Conservation (phyloP, 2,888 invertebrate species). For the Patella caerulea region DNA sequence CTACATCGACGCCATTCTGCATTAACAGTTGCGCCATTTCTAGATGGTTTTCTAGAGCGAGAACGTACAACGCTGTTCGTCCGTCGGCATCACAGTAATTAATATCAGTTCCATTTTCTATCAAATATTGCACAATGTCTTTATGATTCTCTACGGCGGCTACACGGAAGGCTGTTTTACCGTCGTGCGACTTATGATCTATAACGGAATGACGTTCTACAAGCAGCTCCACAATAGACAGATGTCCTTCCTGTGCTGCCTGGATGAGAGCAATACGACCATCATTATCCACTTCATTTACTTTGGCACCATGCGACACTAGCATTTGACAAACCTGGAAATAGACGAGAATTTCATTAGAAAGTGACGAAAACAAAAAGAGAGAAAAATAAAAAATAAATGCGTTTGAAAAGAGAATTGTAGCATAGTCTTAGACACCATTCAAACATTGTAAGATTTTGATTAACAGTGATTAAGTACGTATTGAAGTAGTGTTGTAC, state of each 20-base stretch:
- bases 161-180: constrained; percentile 76
- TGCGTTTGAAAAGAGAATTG: no score
- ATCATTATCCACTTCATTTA: constrained; percentile 73
- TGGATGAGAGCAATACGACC: constrained; percentile 76
- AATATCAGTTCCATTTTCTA: constrained; percentile 78
- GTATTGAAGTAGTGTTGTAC: no score
- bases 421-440: no score
- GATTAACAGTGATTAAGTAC: no score
- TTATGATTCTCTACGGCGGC: constrained; percentile 86
- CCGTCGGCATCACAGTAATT: constrained; percentile 94
- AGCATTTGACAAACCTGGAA: constrained; percentile 75
- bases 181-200: constrained; percentile 81
- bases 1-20: constrained; percentile 80
- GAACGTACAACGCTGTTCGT: constrained; percentile 90
- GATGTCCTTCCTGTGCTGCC: constrained; percentile 80
- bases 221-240: constrained; percentile 55
- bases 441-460: no score
- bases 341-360: not conserved
- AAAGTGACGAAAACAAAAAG: not conserved
- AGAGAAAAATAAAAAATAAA: no score
- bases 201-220: constrained; percentile 58
- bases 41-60: constrained; percentile 76
- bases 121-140: constrained; percentile 75
- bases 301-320: constrained; percentile 71
- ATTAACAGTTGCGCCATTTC: constrained; percentile 75